Percentiles rank a stretch among this genome's conserved stretches.
These are phyloP conservation scores for Tetranychus cinnabarinus DNA, from an alignment of 1,140 invertebrate genomes.

Conservation along the genomic window DNA sequence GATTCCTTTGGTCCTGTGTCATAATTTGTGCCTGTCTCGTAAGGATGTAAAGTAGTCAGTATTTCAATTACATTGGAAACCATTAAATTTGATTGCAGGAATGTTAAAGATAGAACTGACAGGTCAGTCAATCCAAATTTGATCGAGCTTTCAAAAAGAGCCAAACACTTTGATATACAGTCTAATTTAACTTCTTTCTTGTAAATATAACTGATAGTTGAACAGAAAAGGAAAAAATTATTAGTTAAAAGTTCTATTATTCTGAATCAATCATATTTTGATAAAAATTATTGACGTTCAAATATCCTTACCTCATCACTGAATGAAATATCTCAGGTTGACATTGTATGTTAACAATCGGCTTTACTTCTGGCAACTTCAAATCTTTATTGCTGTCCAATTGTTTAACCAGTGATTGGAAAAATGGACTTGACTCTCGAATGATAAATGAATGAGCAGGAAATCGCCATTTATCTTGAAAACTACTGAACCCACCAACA, in stretches of 20 bases:
- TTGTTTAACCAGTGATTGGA: not conserved
- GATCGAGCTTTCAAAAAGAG: constrained; percentile 37
- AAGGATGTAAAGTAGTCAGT: constrained; percentile 16
- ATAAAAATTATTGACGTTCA: not conserved
- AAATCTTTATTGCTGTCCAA: not conserved
- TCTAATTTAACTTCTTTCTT: constrained; percentile 31
- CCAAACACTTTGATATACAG: constrained; percentile 33
- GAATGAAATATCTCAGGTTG: constrained; percentile 39
- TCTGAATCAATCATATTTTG: not conserved
- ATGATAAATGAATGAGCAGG: constrained; percentile 38
- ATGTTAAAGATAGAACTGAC: constrained; percentile 31
- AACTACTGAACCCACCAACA: not conserved
- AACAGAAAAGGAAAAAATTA: constrained; percentile 6
- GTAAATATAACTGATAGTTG: constrained; percentile 10
- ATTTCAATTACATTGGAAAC: constrained; percentile 26
- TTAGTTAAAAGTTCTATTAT: not conserved
- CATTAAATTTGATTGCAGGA: constrained; percentile 27
- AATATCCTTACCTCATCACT: constrained; percentile 28
- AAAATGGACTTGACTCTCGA: constrained; percentile 8
- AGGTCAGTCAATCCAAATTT: constrained; percentile 38
- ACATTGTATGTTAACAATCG: not conserved
- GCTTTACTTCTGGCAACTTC: not conserved
- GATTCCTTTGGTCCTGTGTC: too few species aligned
- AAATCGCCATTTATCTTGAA: constrained; percentile 30
- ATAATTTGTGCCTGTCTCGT: too few species aligned